phyloP scores from a whole-genome alignment of 2,797 vertebrate genomes.

The Takifugu ocellatus region DNA sequence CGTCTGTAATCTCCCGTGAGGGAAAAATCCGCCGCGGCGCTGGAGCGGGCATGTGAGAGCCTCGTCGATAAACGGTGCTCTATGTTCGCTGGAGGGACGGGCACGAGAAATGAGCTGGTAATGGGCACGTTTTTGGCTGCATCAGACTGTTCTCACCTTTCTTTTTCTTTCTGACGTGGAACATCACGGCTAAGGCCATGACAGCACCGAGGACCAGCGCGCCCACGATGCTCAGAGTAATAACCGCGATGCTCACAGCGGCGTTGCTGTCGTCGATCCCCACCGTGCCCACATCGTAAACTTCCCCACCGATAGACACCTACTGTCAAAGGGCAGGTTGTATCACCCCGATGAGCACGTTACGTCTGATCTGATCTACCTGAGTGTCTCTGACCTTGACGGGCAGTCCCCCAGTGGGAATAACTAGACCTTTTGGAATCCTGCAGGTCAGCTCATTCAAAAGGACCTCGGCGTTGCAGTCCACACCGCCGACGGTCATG shows the following conservation, averaged over 20 bases:
- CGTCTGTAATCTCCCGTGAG: conserved; percentile 75
- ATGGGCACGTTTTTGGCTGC: not conserved
- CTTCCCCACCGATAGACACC: conserved; percentile 80
- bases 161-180: conserved; percentile 70
- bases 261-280: conserved; percentile 34
- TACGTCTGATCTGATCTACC: not conserved
- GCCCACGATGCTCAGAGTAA: conserved; percentile 74
- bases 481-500: conserved; percentile 81
- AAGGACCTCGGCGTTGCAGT: conserved; percentile 81
- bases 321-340: conserved; percentile 38
- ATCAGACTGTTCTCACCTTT: conserved; percentile 61
- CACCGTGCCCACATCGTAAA: conserved; percentile 76
- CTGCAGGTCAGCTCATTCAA: conserved; percentile 86
- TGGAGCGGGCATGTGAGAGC: conserved; percentile 36
- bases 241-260: conserved; percentile 54
- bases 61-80: conserved; percentile 63
- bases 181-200: conserved; percentile 68
- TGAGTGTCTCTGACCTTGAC: conserved; percentile 74
- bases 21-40: conserved; percentile 36
- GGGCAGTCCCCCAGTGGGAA: conserved; percentile 71
- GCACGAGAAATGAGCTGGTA: not conserved
- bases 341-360: not conserved
- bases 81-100: conserved; percentile 56
- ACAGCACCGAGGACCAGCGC: conserved; percentile 68
- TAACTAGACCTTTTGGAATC: conserved; percentile 75